Evolutionary conservation across 35 echinoderm and acorn worm genomes (phyloP).

Genomic region (Hemicentrotus pulcherrimus): DNA sequence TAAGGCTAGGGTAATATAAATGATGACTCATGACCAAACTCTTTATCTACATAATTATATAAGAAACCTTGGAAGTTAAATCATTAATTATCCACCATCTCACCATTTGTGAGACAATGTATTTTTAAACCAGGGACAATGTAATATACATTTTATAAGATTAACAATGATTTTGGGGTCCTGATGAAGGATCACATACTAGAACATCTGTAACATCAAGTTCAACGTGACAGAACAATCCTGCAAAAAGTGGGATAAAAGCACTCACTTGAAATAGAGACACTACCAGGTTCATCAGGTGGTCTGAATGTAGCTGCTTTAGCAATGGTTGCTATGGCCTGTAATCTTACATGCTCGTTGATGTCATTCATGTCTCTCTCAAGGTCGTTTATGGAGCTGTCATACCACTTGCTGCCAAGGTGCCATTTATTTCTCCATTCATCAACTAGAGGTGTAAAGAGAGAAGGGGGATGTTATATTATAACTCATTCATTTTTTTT

Average conservation of each 20-base stretch:
- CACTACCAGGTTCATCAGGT: constrained; percentile 59
- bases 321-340: constrained; percentile 81
- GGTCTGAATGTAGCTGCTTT: constrained; percentile 80
- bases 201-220: background rate
- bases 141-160: no score
- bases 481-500: no score
- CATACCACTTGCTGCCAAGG: constrained; percentile 76
- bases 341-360: constrained; percentile 77
- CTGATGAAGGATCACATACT: no score
- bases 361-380: constrained; percentile 69
- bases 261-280: constrained; percentile 65
- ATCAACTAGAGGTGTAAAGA: constrained; percentile 53
- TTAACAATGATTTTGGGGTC: background rate
- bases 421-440: constrained; percentile 85
- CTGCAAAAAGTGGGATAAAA: background rate
- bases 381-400: constrained; percentile 69
- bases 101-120: no score
- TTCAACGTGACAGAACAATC: background rate
- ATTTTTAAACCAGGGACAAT: no score
- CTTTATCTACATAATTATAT: no score
- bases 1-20: no score
- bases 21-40: no score
- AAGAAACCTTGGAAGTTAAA: no score
- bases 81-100: no score
- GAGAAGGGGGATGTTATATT: background rate